Percentiles rank a stretch among this genome's conserved stretches.
These are phyloP conservation scores for Pomacea maculata DNA, from an alignment of 1,140 invertebrate genomes.

Conservation along the genomic window DNA sequence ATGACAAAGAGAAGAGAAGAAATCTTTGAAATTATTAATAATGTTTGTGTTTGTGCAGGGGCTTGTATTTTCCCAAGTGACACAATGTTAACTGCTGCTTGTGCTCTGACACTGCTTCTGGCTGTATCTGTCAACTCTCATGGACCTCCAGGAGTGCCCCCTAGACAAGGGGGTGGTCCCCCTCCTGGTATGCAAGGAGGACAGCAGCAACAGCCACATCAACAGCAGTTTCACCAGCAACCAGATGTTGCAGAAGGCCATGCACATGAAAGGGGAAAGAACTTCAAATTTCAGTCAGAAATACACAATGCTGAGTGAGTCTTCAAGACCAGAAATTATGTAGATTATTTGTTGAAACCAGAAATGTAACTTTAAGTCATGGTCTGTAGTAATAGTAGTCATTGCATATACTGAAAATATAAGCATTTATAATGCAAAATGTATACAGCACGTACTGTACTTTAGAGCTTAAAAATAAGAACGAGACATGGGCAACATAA, in stretches of 20 bases:
- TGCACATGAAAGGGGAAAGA: conserved; percentile 18
- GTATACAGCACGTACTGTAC: no score
- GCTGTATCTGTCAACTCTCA: conserved; percentile 12
- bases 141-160: conserved; percentile 29
- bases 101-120: not conserved
- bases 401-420: no score
- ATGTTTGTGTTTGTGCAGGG: not conserved
- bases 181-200: not conserved
- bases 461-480: no score
- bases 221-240: conserved; percentile 28
- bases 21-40: no score
- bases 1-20: no score
- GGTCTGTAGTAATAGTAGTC: no score
- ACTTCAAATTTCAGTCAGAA: conserved; percentile 29
- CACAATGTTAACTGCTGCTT: not conserved
- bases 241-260: conserved; percentile 23
- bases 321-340: not conserved
- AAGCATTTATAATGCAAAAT: no score
- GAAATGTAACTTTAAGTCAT: not conserved
- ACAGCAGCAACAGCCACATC: conserved; percentile 28
- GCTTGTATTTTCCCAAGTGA: not conserved
- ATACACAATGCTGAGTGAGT: conserved; percentile 51
- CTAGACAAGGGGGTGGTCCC: not conserved
- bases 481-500: no score
- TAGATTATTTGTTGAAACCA: no score